phyloP scores from a whole-genome alignment of 2,113 vertebrate species.

The Tachysurus fulvidraco region DNA sequence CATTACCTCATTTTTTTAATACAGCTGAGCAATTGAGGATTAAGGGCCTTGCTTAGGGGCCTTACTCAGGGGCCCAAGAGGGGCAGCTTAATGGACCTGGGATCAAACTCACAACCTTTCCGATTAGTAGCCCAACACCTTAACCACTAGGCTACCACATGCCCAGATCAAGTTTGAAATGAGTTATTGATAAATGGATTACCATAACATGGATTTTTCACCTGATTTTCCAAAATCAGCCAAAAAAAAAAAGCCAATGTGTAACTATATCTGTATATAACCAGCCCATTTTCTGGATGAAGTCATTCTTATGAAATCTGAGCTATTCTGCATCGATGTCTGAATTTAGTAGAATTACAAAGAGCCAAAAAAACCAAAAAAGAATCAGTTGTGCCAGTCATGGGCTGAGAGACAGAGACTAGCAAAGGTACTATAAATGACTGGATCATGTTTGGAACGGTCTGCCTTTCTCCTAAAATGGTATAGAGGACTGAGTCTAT shows the following conservation, averaged over 20 bases:
- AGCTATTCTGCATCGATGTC: background rate
- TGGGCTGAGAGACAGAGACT: background rate
- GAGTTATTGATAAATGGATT: background rate
- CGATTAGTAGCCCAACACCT: too few relatives aligned
- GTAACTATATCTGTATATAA: background rate
- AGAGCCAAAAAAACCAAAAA: background rate
- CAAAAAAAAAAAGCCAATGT: background rate
- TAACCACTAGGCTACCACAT: too few relatives aligned
- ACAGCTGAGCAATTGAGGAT: too few relatives aligned
- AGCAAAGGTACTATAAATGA: background rate
- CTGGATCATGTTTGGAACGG: background rate
- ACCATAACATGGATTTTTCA: background rate
- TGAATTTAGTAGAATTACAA: background rate
- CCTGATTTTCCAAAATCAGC: background rate
- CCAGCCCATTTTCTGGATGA: constrained; percentile 6
- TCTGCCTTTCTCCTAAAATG: background rate
- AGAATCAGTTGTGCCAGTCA: background rate
- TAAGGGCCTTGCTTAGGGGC: too few relatives aligned
- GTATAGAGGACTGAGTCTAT: background rate
- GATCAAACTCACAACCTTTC: too few relatives aligned
- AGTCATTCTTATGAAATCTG: background rate
- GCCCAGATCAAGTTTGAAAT: background rate
- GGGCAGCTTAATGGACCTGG: too few relatives aligned
- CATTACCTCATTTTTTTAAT: too few relatives aligned
- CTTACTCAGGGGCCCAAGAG: too few relatives aligned